Conservation (phyloP, 92 coral and sea anemone species). For the Phenganax subtilis region DNA sequence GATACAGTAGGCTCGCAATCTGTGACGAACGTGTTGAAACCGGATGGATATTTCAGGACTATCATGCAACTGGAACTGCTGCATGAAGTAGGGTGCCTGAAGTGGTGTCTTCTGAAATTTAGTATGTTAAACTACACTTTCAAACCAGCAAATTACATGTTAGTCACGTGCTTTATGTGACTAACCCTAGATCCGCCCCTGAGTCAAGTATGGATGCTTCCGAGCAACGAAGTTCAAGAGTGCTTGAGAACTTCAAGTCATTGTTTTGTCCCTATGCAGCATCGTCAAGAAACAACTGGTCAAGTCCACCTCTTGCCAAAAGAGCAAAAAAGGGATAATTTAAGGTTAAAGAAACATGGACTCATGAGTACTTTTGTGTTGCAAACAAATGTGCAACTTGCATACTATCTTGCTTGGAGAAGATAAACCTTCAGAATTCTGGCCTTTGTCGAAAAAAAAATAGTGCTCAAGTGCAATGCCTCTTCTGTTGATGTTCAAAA, state of each 20-base stretch:
- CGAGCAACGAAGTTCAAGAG: slow-evolving; percentile 21
- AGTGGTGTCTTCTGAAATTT: no score
- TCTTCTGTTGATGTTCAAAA: slow-evolving; percentile 32
- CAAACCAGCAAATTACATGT: no score
- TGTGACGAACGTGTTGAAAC: no score
- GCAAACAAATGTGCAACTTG: slow-evolving; percentile 21
- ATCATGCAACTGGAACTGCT: no score
- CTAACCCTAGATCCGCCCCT: no score
- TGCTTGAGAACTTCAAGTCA: slow-evolving; percentile 5
- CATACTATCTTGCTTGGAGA: slow-evolving; percentile 18
- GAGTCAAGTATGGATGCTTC: not conserved
- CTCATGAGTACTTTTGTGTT: slow-evolving; percentile 41
- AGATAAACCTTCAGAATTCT: slow-evolving; percentile 41
- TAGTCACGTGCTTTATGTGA: no score
- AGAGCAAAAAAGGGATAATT: slow-evolving; percentile 31
- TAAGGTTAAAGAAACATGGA: slow-evolving; percentile 46
- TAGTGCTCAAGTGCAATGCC: slow-evolving; percentile 40
- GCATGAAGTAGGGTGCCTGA: no score
- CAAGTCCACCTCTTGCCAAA: slow-evolving; percentile 32
- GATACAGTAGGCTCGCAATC: no score
- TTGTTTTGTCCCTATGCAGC: slow-evolving; percentile 11
- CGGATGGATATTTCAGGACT: no score
- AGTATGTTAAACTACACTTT: no score
- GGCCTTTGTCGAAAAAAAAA: slow-evolving; percentile 41
- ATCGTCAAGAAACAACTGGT: slow-evolving; percentile 27